A percentile compares a stretch with the other conserved stretches of the same genome.
These are phyloP conservation scores for Helobdella robusta DNA, from an alignment of 2,888 invertebrate genomes.

Conservation along the genomic window DNA sequence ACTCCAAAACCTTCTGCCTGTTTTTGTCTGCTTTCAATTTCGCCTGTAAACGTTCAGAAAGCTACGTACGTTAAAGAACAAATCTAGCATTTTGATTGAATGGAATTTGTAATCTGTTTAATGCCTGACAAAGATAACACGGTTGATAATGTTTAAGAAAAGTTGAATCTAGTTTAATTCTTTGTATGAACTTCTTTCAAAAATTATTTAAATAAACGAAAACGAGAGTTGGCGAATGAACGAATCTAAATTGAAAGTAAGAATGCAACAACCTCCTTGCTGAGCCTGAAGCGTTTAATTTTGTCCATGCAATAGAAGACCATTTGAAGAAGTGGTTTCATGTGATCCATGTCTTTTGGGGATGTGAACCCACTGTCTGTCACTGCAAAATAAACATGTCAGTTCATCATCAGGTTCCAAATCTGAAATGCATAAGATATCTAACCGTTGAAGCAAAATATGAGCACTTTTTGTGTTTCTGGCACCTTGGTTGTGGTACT, in stretches of 20 bases:
- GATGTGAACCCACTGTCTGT: conserved; percentile 43
- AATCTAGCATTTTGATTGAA: no score
- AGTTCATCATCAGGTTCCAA: neutral
- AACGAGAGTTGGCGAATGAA: neutral
- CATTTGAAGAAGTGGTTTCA: conserved; percentile 71
- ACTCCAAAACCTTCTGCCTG: conserved; percentile 81
- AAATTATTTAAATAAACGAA: neutral
- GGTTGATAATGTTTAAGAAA: no score
- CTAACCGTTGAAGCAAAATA: conserved; percentile 65
- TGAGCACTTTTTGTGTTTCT: conserved; percentile 68
- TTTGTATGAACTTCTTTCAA: no score
- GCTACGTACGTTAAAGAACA: neutral
- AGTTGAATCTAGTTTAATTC: neutral
- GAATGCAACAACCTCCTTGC: conserved; percentile 66
- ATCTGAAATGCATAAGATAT: neutral
- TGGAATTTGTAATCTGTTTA: no score
- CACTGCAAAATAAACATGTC: conserved; percentile 38
- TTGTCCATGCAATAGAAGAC: conserved; percentile 88
- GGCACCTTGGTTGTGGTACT: conserved; percentile 54
- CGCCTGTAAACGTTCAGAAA: conserved; percentile 55
- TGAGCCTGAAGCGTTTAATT: conserved; percentile 71
- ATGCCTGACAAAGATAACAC: no score
- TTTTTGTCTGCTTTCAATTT: conserved; percentile 87
- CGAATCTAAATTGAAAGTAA: neutral
- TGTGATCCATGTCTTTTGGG: conserved; percentile 60